A percentile compares a stretch with the other conserved stretches of the same genome.
Evolutionary conservation across 2,113 vertebrate species (phyloP).

Genomic region (Panurus biarmicus): DNA sequence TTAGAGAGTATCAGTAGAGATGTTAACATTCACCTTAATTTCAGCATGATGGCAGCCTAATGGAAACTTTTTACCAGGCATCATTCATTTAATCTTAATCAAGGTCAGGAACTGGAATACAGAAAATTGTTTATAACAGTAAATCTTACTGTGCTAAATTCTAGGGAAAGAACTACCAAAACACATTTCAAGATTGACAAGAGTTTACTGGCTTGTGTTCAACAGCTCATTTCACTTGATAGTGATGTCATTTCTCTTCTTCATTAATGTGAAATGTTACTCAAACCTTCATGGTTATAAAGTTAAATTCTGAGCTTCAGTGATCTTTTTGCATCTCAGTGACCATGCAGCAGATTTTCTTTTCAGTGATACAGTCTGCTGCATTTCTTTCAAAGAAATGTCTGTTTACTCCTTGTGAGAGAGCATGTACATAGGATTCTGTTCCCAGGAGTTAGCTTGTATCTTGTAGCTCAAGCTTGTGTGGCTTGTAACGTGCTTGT

Average conservation of each 20-base stretch:
- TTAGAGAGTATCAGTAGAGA: background rate
- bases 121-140: background rate
- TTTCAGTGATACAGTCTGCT: background rate
- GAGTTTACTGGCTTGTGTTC: background rate
- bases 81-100: background rate
- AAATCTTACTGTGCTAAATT: background rate
- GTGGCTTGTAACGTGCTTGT: background rate
- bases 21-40: background rate
- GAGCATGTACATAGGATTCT: background rate
- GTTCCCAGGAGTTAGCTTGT: background rate
- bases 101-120: background rate
- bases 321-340: background rate
- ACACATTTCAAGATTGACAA: background rate
- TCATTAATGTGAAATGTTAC: background rate
- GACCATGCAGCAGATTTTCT: background rate
- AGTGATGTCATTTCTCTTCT: background rate
- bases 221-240: background rate
- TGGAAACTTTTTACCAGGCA: background rate
- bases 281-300: background rate
- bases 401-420: background rate
- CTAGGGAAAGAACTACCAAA: background rate
- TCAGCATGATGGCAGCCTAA: background rate
- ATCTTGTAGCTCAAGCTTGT: background rate
- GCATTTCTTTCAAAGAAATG: background rate
- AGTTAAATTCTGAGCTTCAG: background rate